These are phyloP conservation scores for Strigamia crassipes DNA, from an alignment of 2,888 invertebrate genomes.

Conservation along the genomic window DNA sequence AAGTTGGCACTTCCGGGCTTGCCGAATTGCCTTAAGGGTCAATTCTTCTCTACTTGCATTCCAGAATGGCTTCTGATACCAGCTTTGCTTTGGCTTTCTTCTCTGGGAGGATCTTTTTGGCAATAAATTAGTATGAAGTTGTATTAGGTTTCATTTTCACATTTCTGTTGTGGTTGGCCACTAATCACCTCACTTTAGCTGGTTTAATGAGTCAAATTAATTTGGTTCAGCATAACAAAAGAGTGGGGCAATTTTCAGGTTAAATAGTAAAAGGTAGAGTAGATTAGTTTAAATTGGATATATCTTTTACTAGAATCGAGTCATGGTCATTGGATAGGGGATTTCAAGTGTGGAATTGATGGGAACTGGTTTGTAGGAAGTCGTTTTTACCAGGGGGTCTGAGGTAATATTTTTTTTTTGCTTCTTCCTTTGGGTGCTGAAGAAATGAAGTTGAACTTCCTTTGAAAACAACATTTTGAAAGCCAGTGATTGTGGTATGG, in stretches of 20 bases:
- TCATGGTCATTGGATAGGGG: neutral
- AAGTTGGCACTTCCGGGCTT: no score
- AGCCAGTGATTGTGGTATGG: neutral
- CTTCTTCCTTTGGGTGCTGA: no score
- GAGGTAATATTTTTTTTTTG: neutral
- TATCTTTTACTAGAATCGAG: neutral
- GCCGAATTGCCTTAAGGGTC: no score
- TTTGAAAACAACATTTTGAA: slow-evolving; percentile 29
- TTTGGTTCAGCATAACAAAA: neutral
- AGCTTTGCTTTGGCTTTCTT: neutral
- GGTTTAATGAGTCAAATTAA: neutral
- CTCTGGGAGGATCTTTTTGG: neutral
- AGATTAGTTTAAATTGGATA: neutral
- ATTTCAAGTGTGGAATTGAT: neutral
- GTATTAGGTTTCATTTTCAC: neutral
- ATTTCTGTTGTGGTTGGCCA: neutral
- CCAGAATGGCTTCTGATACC: no score
- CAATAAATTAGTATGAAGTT: neutral
- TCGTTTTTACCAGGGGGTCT: neutral
- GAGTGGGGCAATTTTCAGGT: neutral
- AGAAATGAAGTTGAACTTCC: neutral
- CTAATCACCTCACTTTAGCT: neutral
- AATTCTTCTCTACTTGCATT: no score
- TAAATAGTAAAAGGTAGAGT: neutral
- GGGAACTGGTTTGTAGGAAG: neutral